Evolutionary conservation across 2,797 vertebrate species (phyloP).

Genomic region (Etheostoma nigrum): DNA sequence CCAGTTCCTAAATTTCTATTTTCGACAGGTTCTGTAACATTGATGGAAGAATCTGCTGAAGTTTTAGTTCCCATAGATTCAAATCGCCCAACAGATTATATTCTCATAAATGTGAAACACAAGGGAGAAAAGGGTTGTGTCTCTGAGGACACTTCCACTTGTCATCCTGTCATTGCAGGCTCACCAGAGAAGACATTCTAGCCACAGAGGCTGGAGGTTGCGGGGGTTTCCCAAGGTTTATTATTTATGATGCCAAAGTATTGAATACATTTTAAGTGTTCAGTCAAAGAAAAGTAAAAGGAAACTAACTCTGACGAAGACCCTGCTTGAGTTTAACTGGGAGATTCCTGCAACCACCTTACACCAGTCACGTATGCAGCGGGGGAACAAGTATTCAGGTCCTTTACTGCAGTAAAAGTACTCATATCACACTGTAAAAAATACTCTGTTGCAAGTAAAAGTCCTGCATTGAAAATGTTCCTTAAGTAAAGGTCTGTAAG

Average conservation of each 20-base stretch:
- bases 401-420: neutral
- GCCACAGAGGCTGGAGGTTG: slow-evolving; percentile 12
- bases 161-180: slow-evolving; percentile 32
- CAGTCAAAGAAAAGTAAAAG: neutral
- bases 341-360: neutral
- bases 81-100: slow-evolving; percentile 24
- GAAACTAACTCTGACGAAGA: slow-evolving; percentile 11
- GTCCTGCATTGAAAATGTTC: no score
- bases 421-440: no score
- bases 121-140: slow-evolving; percentile 20
- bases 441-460: no score
- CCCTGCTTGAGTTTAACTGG: neutral
- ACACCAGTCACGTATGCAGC: neutral
- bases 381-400: no score
- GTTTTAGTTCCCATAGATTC: slow-evolving; percentile 65
- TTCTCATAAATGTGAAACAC: slow-evolving; percentile 60
- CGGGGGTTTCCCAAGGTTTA: slow-evolving; percentile 32
- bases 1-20: neutral
- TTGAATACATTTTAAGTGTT: neutral
- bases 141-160: slow-evolving; percentile 11
- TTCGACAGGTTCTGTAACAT: slow-evolving; percentile 6
- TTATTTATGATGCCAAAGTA: slow-evolving; percentile 19
- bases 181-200: slow-evolving; percentile 36
- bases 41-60: slow-evolving; percentile 37
- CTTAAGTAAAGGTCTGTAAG: no score